Evolutionary conservation across 2,797 vertebrate genomes (phyloP).

Genomic region (Carcharodon carcharias): DNA sequence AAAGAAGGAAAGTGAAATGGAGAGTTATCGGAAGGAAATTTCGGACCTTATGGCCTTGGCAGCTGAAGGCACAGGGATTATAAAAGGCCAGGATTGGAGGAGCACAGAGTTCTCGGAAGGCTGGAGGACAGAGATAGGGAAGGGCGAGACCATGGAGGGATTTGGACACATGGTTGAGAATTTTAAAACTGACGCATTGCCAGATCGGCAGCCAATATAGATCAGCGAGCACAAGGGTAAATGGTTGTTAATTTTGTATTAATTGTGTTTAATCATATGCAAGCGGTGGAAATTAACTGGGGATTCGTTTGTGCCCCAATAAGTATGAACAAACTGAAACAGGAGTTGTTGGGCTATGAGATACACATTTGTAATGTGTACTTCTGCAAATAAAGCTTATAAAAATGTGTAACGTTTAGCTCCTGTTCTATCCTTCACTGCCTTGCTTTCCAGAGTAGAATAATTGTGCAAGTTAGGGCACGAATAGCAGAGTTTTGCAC

Average conservation of each 20-base stretch:
- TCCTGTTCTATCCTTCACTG: background rate
- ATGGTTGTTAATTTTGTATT: background rate
- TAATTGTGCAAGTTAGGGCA: background rate
- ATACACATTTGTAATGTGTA: background rate
- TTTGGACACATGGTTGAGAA: background rate
- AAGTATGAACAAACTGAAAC: background rate
- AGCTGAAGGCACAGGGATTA: background rate
- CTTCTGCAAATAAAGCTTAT: background rate
- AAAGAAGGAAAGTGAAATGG: background rate
- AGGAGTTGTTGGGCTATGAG: background rate
- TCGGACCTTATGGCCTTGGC: background rate
- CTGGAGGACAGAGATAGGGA: background rate
- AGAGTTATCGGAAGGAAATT: background rate
- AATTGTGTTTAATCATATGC: background rate
- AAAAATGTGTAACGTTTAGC: background rate
- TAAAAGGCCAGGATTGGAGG: background rate
- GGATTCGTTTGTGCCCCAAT: background rate
- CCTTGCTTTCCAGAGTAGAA: background rate
- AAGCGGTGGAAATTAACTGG: background rate
- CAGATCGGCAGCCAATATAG: background rate
- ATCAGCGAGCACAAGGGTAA: background rate
- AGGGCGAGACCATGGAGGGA: background rate
- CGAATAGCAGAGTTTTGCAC: background rate
- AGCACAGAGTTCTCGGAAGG: background rate
- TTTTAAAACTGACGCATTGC: background rate